Conservation (phyloP, 2,888 invertebrate species). For the Nematopogon swammerdamellus region DNA sequence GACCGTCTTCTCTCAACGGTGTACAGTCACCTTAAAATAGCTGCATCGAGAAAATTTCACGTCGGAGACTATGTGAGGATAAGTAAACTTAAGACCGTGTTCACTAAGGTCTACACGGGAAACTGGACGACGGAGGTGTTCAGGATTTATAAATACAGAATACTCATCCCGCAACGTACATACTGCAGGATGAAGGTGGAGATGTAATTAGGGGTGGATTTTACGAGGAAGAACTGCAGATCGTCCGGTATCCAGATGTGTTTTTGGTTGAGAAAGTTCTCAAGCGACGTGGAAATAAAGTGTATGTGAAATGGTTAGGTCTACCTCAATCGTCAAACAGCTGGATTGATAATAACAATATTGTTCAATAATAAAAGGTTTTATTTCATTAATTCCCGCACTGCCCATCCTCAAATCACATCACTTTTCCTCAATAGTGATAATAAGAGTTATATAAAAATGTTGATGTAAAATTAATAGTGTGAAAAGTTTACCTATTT, state of each 20-base stretch:
- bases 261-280: slow-evolving; percentile 19
- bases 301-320: slow-evolving; percentile 17
- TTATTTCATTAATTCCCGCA: no score
- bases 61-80: slow-evolving; percentile 13
- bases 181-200: slow-evolving; percentile 16
- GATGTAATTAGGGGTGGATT: no score
- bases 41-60: slow-evolving; percentile 8
- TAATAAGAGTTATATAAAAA: no score
- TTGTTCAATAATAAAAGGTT: slow-evolving; percentile 4
- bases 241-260: slow-evolving; percentile 15
- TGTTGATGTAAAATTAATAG: no score
- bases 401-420: no score
- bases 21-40: slow-evolving; percentile 5
- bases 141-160: slow-evolving; percentile 12
- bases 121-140: slow-evolving; percentile 18
- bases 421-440: no score
- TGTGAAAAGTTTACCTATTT: no score
- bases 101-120: slow-evolving; percentile 15
- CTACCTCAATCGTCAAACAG: slow-evolving; percentile 15
- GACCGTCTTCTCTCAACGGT: no score
- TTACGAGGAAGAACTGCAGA: no score
- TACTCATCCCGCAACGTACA: slow-evolving; percentile 16
- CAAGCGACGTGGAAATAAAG: slow-evolving; percentile 11
- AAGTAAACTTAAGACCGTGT: slow-evolving; percentile 11
- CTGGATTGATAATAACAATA: slow-evolving; percentile 14